A percentile compares a stretch with the other conserved stretches of the same genome.
These are phyloP conservation scores for Cardiocondyla obscurior DNA, from an alignment of 1,140 invertebrate genomes.

Conservation along the genomic window DNA sequence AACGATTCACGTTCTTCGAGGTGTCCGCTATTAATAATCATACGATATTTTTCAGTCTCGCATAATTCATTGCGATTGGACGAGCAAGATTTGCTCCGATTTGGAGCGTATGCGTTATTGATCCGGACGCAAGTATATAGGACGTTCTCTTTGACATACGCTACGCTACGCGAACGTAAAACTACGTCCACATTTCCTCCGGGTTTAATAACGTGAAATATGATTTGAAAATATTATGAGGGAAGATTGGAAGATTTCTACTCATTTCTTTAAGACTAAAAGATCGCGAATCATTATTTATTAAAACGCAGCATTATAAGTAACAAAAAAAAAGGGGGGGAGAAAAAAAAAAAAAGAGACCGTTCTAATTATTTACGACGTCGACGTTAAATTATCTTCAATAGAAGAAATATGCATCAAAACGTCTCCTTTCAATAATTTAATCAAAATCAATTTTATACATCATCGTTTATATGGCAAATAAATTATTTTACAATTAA, in stretches of 20 bases:
- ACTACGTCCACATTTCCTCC: background rate
- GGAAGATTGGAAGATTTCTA: background rate
- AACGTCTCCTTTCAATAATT: background rate
- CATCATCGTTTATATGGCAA: background rate
- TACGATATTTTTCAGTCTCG: background rate
- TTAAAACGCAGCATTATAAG: background rate
- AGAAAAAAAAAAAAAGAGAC: background rate
- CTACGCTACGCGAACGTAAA: conserved; percentile 2
- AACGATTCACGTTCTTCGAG: background rate
- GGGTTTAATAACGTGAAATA: background rate
- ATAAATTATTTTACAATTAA: background rate
- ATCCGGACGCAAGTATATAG: conserved; percentile 37
- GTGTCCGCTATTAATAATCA: background rate
- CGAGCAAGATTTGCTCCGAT: conserved; percentile 34
- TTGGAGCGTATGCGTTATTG: conserved; percentile 45
- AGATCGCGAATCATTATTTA: background rate
- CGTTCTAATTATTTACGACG: background rate
- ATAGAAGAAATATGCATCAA: background rate
- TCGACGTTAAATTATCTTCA: background rate
- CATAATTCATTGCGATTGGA: conserved; percentile 34
- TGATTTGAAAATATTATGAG: background rate
- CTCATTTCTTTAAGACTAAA: background rate
- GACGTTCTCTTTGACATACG: conserved; percentile 35
- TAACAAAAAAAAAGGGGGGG: too few species aligned
- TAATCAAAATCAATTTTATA: background rate